phyloP scores from a whole-genome alignment of 2,888 invertebrate species.

The Melanostoma scalare region DNA sequence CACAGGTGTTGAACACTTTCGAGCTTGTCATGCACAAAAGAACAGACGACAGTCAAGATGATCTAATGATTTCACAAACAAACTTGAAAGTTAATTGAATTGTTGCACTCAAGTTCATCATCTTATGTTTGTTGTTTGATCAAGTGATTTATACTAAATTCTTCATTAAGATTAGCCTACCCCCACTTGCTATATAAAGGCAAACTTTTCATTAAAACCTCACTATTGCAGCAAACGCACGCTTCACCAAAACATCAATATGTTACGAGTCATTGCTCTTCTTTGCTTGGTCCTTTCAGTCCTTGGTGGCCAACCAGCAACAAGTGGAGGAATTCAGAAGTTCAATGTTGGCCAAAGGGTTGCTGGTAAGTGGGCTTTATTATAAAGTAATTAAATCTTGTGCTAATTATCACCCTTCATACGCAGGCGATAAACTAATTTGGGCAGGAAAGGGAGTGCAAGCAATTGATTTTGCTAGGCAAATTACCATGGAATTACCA shows the following conservation, averaged over 20 bases:
- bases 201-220: not conserved
- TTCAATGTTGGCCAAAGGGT: conserved; percentile 51
- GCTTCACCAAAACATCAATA: conserved; percentile 6
- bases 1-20: not conserved
- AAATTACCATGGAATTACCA: conserved; percentile 50
- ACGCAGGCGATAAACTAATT: conserved; percentile 57
- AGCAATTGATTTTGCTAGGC: conserved; percentile 48
- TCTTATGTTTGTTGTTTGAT: not conserved
- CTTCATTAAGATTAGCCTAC: not conserved
- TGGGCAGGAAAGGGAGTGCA: conserved; percentile 56
- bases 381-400: not conserved
- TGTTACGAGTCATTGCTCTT: conserved; percentile 44
- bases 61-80: not conserved
- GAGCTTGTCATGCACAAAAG: no score
- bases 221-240: not conserved
- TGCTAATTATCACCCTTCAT: not conserved
- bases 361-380: conserved; percentile 38
- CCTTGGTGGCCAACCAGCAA: conserved; percentile 14
- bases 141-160: not conserved
- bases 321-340: conserved; percentile 48
- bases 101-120: conserved; percentile 19
- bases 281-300: conserved; percentile 50
- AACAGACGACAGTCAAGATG: no score
- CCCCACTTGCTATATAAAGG: conserved; percentile 7
- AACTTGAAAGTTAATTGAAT: conserved; percentile 11